Evolutionary conservation across 2,888 invertebrate genomes (phyloP), one percentile per base, ranked within the genome.

Genomic region (Napeogenes inachia): DNA sequence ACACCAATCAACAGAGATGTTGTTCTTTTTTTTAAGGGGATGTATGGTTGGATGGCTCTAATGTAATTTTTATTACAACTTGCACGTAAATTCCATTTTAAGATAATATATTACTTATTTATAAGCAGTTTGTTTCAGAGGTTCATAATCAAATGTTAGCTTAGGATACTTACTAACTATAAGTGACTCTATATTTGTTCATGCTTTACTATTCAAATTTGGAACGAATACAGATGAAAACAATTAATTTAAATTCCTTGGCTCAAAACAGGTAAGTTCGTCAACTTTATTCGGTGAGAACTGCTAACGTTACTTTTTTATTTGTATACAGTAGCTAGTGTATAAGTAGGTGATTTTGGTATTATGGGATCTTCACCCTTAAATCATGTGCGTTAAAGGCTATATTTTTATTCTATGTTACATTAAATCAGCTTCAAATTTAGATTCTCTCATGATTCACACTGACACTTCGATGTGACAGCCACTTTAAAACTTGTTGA

Each of bases 401-500:
- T 38, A 38, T 30, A 55, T 57, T 62, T 33, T 60, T 45, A 56
- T 58, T 33, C 64, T 35, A 53, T 56, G 63, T 38, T 33, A 62
- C 71, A 74, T 82, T 75, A 77, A 81, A 81, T 81, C 79, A 79
- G 79, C 84, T 85, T 80, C 77, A 81, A 78, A 75, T 82, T 82
- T 77, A 82, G 79, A 83, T 80, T 73, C 73, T 71, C 79, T 76
- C 77, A 78, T 81, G 82, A 82, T 81, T 84, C 84, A 85, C 81
- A 80, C 75, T 75, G 75, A 75, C 71, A 70, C 70, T 66, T 69
- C 75, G 75, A 69, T 75, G 74, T 78, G 73, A 76, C 75, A 78
- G 77, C 80, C 82, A 83, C 86, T 86, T 81, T 79, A 80, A 76
- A 75, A 75, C 73, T 78, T 80, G 81, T 84, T 75, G 78, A 83